These are phyloP conservation scores for Clarias gariepinus DNA, from an alignment of 2,113 vertebrate species.

Conservation along the genomic window DNA sequence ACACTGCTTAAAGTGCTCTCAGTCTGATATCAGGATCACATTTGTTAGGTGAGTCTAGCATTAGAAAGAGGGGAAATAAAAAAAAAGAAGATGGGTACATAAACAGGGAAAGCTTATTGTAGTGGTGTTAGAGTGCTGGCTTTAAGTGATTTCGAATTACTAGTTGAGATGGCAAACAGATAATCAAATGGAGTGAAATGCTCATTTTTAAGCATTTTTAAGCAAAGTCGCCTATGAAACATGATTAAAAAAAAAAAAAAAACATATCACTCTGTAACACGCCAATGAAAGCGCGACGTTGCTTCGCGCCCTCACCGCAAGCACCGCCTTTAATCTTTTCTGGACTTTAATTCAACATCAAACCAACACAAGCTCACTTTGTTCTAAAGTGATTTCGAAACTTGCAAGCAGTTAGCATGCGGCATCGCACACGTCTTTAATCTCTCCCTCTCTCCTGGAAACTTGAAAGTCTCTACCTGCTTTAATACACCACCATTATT, in stretches of 20 bases:
- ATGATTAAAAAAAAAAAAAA: neutral
- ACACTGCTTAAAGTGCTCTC: conserved; percentile 67
- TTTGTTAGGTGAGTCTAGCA: conserved; percentile 56
- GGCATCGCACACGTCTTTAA: neutral
- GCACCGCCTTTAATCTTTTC: neutral
- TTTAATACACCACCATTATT: conserved; percentile 29
- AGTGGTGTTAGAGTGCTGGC: conserved; percentile 28
- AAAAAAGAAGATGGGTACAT: neutral
- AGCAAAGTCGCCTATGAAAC: conserved; percentile 9
- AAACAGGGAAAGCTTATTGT: conserved; percentile 25
- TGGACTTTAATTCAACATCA: conserved; percentile 34
- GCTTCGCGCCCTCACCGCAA: neutral
- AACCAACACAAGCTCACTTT: conserved; percentile 23
- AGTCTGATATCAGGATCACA: conserved; percentile 53
- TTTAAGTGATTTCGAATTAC: conserved; percentile 50
- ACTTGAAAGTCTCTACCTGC: conserved; percentile 19
- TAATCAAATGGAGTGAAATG: conserved; percentile 37
- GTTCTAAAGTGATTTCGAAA: conserved; percentile 6
- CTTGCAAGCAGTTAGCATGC: conserved; percentile 1
- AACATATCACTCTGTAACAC: conserved; percentile 37
- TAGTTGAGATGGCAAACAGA: conserved; percentile 48
- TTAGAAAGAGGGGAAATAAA: conserved; percentile 29
- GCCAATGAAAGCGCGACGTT: neutral
- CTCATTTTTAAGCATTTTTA: conserved; percentile 46
- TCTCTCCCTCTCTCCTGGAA: neutral